Base-by-base conservation (phyloP, 2,888 invertebrate genomes). In the Encarsia formosa region DNA sequence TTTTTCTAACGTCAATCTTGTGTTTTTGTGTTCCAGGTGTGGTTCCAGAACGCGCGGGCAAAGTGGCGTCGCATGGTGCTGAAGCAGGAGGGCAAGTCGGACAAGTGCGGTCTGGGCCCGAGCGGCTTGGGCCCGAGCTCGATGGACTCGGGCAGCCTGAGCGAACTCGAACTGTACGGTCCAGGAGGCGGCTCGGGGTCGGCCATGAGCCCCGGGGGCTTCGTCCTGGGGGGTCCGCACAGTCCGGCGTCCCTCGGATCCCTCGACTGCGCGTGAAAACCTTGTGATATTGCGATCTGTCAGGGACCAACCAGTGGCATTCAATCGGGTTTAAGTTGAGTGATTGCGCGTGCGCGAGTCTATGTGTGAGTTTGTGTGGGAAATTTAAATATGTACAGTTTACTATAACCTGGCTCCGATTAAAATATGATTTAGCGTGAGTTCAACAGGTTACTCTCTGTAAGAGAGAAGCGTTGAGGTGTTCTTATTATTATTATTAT, bases 21-120 rank as follows among this genome's bases (percentile, higher is more conserved):
- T 41, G 15, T 37, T 40, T 20, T 13, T 37, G 22, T 35, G 6
- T 76, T 76, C 78, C 83, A 93, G 92, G 93, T 93, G 50, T 93
- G 93, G 93, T 94, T 94, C 77, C 93, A 94, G 77, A 94, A 94
- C 73, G 92, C 93, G 23, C 80, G 94, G 32, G 94, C 94, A 61
- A 94, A 94, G 79, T 92, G 91, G 86, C 84, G 94, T 66, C 84
- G 94, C 61, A 88, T 90, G 83, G 85, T 90, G 75, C 79, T 87
- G 64, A 87, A 88, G 69, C 87, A 88, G 68, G 88, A 88, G 70
- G 85, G 84, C 73, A 86, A 86, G 67, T 79, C 82, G 60, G 87
- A 87, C 67, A 87, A 86, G 67, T 84, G 84, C 68, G 83, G 84
- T 16, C 70, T 84, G 65, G 39, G 43, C 11, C 20, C 32, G 9